Base-by-base conservation (phyloP, 2,797 vertebrate species). In the Chromis chromis region DNA sequence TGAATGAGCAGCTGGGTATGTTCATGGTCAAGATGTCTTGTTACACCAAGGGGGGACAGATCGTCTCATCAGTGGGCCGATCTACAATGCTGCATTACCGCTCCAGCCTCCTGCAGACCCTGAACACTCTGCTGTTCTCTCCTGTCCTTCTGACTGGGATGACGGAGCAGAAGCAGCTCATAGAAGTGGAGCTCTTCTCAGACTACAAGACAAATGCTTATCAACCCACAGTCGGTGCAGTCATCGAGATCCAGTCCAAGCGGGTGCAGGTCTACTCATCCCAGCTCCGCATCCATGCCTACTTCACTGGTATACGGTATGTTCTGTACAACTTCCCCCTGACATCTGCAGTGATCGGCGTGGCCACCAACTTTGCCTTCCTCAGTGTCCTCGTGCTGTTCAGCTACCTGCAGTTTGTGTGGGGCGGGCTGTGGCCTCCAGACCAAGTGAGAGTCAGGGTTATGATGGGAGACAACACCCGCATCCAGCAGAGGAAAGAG, bases 21-120 rank as follows among this genome's bases (percentile, higher is more conserved):
- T 98, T 98, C 79, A 94, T 98, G 95, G 91, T 98, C 62, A 94
- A 88, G 74, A 95, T 97, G 88, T 94, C 90, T 3, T 95, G 94
- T 64, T 98, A 96, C 70, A 92, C 95, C 33, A 93, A 91, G 81
- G 94, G 93, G 0, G 96, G 96, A 21, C 91, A 83, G 16, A 74
- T 84, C 1, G 91, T 96, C 27, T 94, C 94, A 0, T 94, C 95
- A 0, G 94, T 96, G 21, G 92, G 94, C 0, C 93, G 96, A 72
- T 96, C 96, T 0, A 96, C 96, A 0, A 98, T 98, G 96, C 92
- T 98, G 62, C 97, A 96, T 60, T 98, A 96, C 83, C 96, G 96
- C 49, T 97, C 97, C 4, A 75, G 79, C 58, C 93, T 97, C 12
- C 94, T 98, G 53, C 96, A 95, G 90, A 94, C 80, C 6, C 79